Conservation (phyloP, 2,797 vertebrate genomes). For the Poliocrania exsul region DNA sequence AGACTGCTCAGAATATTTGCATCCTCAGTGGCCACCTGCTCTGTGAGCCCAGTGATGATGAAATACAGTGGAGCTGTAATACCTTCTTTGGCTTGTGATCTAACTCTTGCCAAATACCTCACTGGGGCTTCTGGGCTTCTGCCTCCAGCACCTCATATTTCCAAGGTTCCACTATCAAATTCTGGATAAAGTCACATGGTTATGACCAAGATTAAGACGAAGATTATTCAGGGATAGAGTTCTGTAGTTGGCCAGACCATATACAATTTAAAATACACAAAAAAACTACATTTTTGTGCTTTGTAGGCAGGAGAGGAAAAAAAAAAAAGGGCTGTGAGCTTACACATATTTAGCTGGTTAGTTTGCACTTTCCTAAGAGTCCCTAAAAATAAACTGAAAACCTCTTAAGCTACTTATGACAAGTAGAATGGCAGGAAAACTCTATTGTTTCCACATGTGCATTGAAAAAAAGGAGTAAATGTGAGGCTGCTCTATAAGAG, state of each 20-base stretch:
- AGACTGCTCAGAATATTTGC: not conserved
- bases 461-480: not conserved
- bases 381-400: constrained; percentile 41
- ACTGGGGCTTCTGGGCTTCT: not conserved
- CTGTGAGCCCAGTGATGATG: not conserved
- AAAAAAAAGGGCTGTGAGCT: not conserved
- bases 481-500: not conserved
- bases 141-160: not conserved
- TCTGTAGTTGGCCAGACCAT: not conserved
- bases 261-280: not conserved
- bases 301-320: not conserved
- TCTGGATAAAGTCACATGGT: not conserved
- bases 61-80: not conserved
- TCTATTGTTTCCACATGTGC: constrained; percentile 27
- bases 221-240: not conserved
- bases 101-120: not conserved
- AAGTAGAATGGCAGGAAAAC: constrained; percentile 44
- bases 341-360: not conserved
- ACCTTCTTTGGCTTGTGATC: not conserved
- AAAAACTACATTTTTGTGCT: not conserved
- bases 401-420: not conserved
- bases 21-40: not conserved
- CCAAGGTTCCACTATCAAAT: not conserved
- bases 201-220: not conserved
- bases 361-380: not conserved